Percentiles rank a stretch among this genome's conserved stretches.
phyloP scores from a whole-genome alignment of 1,140 invertebrate species.

The Ptiloglossa arizonensis region DNA sequence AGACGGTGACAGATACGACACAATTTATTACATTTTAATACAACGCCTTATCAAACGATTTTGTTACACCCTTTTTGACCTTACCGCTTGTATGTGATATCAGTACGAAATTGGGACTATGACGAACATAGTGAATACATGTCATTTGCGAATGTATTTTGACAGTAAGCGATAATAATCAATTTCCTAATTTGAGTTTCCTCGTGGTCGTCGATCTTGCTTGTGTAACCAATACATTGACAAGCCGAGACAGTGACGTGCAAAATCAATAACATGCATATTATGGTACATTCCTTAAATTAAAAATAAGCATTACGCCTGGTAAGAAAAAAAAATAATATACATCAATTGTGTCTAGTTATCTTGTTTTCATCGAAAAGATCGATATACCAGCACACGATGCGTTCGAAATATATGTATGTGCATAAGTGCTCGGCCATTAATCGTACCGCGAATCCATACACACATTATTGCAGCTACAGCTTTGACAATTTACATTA shows the following conservation, averaged over 20 bases:
- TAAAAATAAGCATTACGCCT: background rate
- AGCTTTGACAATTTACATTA: constrained; percentile 12
- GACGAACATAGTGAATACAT: background rate
- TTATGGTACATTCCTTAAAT: background rate
- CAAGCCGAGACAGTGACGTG: background rate
- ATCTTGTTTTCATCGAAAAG: constrained; percentile 38
- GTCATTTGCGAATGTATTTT: background rate
- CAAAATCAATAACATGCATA: constrained; percentile 7
- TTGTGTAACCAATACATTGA: background rate
- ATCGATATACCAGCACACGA: constrained; percentile 6
- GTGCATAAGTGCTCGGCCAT: background rate
- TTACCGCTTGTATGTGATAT: background rate
- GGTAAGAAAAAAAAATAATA: background rate
- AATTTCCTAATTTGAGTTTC: constrained; percentile 16
- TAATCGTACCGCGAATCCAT: constrained; percentile 31
- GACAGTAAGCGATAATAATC: background rate
- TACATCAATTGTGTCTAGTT: constrained; percentile 20
- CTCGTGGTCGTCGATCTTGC: no score
- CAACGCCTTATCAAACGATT: background rate
- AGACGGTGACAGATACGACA: background rate
- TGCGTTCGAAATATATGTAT: no score
- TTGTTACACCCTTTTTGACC: background rate
- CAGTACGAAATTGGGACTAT: background rate
- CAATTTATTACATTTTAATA: background rate
- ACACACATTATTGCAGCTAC: constrained; percentile 2